Evolutionary conservation across 2,113 vertebrate species (phyloP).

Genomic region (Cyprinodon brontotheroides): DNA sequence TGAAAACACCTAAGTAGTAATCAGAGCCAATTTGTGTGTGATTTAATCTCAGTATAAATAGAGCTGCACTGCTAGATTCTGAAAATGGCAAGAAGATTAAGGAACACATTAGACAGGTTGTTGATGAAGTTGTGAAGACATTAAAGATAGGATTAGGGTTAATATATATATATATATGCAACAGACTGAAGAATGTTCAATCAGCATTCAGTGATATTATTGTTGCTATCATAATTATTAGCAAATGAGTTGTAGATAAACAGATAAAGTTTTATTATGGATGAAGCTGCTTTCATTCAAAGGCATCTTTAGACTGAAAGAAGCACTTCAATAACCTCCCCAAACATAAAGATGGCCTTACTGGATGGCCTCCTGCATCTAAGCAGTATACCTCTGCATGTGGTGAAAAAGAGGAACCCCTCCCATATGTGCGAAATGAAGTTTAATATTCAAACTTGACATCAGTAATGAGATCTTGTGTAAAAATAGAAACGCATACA

Average conservation of each 20-base stretch:
- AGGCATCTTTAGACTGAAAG: slow-evolving; percentile 25
- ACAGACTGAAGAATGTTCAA: no score
- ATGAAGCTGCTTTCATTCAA: slow-evolving; percentile 27
- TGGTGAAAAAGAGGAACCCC: neutral
- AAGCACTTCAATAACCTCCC: slow-evolving; percentile 16
- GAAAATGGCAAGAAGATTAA: no score
- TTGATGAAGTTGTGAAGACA: no score
- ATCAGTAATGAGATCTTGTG: slow-evolving; percentile 33
- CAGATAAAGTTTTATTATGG: slow-evolving; percentile 23
- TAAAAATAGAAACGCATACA: slow-evolving; percentile 16
- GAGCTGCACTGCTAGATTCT: no score
- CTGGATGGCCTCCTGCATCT: neutral
- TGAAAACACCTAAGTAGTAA: no score
- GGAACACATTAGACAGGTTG: no score
- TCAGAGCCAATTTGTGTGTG: no score
- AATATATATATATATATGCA: no score
- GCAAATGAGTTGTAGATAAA: slow-evolving; percentile 25
- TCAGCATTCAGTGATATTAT: slow-evolving; percentile 12
- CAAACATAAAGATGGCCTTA: neutral
- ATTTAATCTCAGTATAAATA: no score
- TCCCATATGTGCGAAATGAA: slow-evolving; percentile 1
- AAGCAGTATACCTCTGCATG: neutral
- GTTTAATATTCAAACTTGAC: slow-evolving; percentile 24
- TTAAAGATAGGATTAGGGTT: no score
- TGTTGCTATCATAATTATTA: slow-evolving; percentile 43